Base-by-base conservation (phyloP, 2,888 invertebrate species). In the Drosophila siamana region DNA sequence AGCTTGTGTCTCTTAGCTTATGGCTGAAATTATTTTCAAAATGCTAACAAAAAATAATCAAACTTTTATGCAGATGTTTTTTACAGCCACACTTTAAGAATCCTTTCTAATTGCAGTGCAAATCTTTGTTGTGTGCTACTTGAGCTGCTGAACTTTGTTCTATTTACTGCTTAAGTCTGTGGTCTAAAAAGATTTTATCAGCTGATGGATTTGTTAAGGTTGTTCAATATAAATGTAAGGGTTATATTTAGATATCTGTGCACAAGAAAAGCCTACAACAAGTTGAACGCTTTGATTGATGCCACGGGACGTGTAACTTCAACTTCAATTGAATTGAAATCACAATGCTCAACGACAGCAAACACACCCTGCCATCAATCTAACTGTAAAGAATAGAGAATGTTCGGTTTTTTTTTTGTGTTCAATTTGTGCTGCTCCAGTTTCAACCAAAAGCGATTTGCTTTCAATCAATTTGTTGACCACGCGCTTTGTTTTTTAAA, bases 401-500 rank as follows among this genome's bases (percentile, higher is more conserved):
- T 74, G 62, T 41, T 56, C 11, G 1, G 57, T 36, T 24, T 51
- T 56, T 43, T 54, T 8, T 47, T 73, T n/a, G n/a, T n/a, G n/a
- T n/a, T 67, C 67, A 52, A 55, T 52, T 74, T 55, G 70, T 41
- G 50, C 59, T 74, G 71, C 74, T 80, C 74, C 78, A 80, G 72
- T 71, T 83, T 71, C 26, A 72, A 64, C 41, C 59, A 68, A 71
- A 63, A 50, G 43, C 36, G 40, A 55, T 76, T 60, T 63, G 56
- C 65, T 59, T 56, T 63, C 50, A 50, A 48, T 41, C 63, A 70
- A 70, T 74, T 64, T 80, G 62, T 66, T 70, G 66, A 74, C 51
- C 74, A 78, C 59, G 55, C 67, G 51, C 65, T 64, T 51, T 64
- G 64, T 65, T 43, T 64, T 38, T 59, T 19, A 19, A 71, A 54